Conservation (phyloP, 1,140 invertebrate genomes). For the Mamestra configurata region DNA sequence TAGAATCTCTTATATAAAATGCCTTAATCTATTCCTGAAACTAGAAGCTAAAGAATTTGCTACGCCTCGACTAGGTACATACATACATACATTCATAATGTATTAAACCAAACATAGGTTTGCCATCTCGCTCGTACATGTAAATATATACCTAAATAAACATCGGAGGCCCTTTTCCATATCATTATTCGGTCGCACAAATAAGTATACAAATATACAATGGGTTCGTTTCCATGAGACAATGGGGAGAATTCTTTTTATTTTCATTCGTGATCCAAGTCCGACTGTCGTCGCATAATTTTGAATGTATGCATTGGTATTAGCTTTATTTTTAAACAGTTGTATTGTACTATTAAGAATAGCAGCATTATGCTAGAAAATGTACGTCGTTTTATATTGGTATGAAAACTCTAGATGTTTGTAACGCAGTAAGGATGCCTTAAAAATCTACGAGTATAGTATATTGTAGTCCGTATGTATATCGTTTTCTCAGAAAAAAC, state of each 20-base stretch:
- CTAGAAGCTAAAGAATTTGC: too few species aligned
- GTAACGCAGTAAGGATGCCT: too few species aligned
- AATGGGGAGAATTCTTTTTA: conserved; percentile 60
- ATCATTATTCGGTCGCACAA: conserved; percentile 60
- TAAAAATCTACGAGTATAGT: too few species aligned
- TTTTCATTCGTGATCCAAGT: conserved; percentile 61
- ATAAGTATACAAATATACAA: conserved; percentile 67
- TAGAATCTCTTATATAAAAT: too few species aligned
- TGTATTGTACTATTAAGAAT: neutral
- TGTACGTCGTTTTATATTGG: too few species aligned
- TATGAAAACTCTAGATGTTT: too few species aligned
- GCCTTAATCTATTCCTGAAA: too few species aligned
- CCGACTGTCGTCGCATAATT: conserved; percentile 53
- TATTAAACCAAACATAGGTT: conserved; percentile 26
- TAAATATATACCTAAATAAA: conserved; percentile 43
- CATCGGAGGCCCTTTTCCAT: conserved; percentile 39
- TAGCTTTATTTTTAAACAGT: conserved; percentile 28
- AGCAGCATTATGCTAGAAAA: neutral
- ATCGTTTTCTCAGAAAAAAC: too few species aligned
- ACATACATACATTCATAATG: neutral
- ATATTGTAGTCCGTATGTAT: too few species aligned
- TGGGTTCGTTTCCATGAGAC: conserved; percentile 55
- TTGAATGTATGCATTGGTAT: conserved; percentile 51
- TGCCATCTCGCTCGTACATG: conserved; percentile 3
- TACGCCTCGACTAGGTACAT: too few species aligned